Base-by-base conservation (phyloP, 2,888 invertebrate species). In the Apodemia hepburni region DNA sequence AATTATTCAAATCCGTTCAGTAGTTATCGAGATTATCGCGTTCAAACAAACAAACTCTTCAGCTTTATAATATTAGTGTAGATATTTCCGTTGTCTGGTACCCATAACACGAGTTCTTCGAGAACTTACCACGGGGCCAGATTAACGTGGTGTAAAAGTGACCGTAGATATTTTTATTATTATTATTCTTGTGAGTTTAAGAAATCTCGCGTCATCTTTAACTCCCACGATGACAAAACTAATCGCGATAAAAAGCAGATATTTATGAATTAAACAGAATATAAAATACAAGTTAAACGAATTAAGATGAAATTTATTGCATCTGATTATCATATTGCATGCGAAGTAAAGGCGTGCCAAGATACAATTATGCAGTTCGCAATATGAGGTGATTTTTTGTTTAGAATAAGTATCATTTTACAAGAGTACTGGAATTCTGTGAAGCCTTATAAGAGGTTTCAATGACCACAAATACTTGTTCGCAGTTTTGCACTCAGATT, bases 371-470 rank as follows among this genome's bases (percentile, higher is more conserved):
- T 51, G 51, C 51, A 51, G 51, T 27, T 54, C 22, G 12, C 11
- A 9, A 61, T 33, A 58, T 45, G 42, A 45, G 47, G 45, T n/a
- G 45, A 18, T 47, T 29, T 35, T 29, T 22, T 5, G 38, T 61
- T 29, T 58, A 17, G 29, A 54, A 35, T 60, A 38, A 61, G 61
- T 61, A 47, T 61, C 61, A 58, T 58, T 58, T 58, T 62, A 62
- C 61, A 62, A 17, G n/a, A 62, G 58, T 49, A 47, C 47, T 45
- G 61, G 65, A 59, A 64, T 60, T 61, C 61, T 61, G 61, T 68
- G 69, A 71, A 70, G 70, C 66, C 69, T 61, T 65, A 68, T 64
- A 66, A 70, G 67, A 69, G 70, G 66, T 70, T 68, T 69, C 67
- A 67, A 69, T 69, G 67, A 69, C 73, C 73, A 63, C 73, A 70